These are phyloP conservation scores for Hemicrepidius hirtus DNA, from an alignment of 2,888 invertebrate genomes.

Conservation along the genomic window DNA sequence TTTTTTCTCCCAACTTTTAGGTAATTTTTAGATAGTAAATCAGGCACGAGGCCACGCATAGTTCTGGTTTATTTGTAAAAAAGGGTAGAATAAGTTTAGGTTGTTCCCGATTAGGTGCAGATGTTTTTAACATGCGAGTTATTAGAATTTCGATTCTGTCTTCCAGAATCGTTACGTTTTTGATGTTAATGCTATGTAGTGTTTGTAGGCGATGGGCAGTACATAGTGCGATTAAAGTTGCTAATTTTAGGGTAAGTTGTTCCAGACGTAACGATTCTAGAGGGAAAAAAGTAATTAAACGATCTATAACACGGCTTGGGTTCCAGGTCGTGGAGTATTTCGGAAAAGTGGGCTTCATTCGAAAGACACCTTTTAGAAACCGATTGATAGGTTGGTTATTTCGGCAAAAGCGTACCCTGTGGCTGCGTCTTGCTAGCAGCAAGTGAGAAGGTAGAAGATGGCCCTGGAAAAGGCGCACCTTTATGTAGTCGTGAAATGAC, in stretches of 20 bases:
- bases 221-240: background rate
- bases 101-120: background rate
- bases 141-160: background rate
- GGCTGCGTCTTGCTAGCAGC: no score
- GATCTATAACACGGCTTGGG: background rate
- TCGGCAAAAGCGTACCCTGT: no score
- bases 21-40: no score
- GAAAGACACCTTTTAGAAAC: background rate
- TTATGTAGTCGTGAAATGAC: no score
- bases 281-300: background rate
- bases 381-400: background rate
- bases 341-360: background rate
- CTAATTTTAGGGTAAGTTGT: background rate
- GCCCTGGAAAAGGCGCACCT: no score
- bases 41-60: background rate
- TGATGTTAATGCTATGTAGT: background rate
- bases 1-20: no score
- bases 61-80: background rate
- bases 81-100: background rate
- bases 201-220: background rate
- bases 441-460: no score
- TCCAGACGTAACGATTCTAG: background rate
- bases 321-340: background rate
- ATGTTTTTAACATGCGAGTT: background rate
- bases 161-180: background rate